Conservation (phyloP, 2,797 vertebrate genomes). For the Hirundo rustica region DNA sequence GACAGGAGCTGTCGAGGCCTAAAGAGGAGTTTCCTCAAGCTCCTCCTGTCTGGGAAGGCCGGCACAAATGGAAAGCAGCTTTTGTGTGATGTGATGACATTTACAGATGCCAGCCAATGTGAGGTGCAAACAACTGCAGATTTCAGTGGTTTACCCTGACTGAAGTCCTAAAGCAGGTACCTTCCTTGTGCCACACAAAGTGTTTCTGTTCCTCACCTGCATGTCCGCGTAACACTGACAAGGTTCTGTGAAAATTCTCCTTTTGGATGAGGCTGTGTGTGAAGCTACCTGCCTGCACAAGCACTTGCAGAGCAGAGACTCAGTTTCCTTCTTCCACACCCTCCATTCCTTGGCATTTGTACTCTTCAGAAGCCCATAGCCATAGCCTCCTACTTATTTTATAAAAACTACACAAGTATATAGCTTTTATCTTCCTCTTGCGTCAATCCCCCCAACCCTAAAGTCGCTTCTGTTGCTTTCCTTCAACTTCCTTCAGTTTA, state of each 20-base stretch:
- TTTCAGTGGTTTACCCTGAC: neutral
- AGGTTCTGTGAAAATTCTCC: neutral
- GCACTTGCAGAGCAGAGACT: neutral
- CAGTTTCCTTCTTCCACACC: slow-evolving; percentile 4
- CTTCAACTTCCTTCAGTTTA: neutral
- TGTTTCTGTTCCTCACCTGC: neutral
- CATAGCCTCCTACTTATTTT: neutral
- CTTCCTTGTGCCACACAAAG: neutral
- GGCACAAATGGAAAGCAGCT: neutral
- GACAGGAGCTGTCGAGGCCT: fast-evolving
- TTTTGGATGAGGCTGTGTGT: neutral
- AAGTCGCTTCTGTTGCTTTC: neutral
- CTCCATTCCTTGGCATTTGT: neutral
- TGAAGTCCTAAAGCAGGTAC: neutral
- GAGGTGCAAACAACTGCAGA: neutral
- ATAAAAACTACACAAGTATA: neutral
- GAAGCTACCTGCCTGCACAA: slow-evolving; percentile 8
- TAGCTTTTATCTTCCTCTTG: slow-evolving; percentile 26
- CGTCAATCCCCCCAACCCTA: neutral
- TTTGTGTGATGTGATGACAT: neutral
- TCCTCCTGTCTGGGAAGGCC: neutral
- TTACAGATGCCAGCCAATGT: neutral
- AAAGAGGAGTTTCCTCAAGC: neutral
- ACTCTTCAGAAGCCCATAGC: neutral
- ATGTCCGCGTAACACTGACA: neutral